Base-by-base conservation (phyloP, 2,113 vertebrate genomes). In the Limnothrissa miodon region DNA sequence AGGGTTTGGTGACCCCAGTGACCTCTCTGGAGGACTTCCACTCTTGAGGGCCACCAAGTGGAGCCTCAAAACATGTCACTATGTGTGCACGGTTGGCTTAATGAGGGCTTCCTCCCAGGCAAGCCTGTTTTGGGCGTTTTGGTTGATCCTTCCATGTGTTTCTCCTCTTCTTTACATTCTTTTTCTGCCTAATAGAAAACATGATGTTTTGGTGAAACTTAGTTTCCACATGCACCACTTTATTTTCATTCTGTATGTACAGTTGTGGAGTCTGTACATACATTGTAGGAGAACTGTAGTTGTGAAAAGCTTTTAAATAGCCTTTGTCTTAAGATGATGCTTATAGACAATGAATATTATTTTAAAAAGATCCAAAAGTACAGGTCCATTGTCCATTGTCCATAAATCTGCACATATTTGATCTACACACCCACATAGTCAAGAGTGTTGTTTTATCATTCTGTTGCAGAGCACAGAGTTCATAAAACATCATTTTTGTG, bases 1-100 rank as follows among this genome's bases (percentile, higher is more conserved):
- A n/a, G 82, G 78, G 80, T 78, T 78, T 80, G 66, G 13, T 84
- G 81, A 84, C 84, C 86, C 39, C 13, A 6, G 10, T 25, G 79
- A 80, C 80, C 80, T 13, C 45, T 48, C 45, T 78, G 83, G 79
- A 84, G 29, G 46, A 33, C 82, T 74, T 45, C 51, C 79, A 53
- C 33, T 44, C n/a, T 62, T 36, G 39, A 86, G 78, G 56, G 66
- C 66, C 33, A 74, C 66, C 29, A 74, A 13, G 15, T 39, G 66
- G 66, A 29, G 29, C 66, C 66, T 74, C 66, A 74, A 74, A 74
- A 74, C 66, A 74, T 74, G 66, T 36, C 66, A 36, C 66, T 29
- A 15, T 70, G 33, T 33, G 33, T 74, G 66, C 66, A 33, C 33
- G 66, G 66, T 74, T 29, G 66, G 33, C 66, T 74, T 74, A 74